Percentiles rank a stretch among this genome's conserved stretches.
These are phyloP conservation scores for Delia radicum DNA, from an alignment of 1,140 invertebrate genomes.

Conservation along the genomic window DNA sequence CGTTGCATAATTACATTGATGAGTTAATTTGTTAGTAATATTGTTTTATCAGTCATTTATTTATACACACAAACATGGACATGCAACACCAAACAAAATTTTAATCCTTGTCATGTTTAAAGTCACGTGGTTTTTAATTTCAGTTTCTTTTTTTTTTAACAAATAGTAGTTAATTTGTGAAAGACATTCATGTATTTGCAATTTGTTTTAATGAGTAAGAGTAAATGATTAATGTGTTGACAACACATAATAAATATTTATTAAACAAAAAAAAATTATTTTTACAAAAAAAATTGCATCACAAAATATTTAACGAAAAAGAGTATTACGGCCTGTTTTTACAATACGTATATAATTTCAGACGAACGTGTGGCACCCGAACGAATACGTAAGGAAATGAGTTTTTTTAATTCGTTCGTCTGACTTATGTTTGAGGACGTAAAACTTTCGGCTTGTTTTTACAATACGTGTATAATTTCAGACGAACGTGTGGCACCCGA, in stretches of 20 bases:
- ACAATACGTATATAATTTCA: no score
- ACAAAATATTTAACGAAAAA: no score
- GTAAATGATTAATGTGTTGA: neutral
- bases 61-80: neutral
- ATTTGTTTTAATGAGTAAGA: neutral
- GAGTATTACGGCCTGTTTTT: no score
- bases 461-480: no score
- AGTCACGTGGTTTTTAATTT: neutral
- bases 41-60: neutral
- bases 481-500: no score
- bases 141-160: neutral
- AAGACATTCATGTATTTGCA: neutral
- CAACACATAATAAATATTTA: neutral
- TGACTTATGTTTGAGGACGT: no score
- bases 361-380: no score
- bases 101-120: neutral
- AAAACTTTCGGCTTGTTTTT: no score
- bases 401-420: no score
- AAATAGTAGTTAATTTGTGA: neutral
- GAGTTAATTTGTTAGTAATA: slow-evolving; percentile 7
- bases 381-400: no score
- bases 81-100: neutral
- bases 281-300: no score
- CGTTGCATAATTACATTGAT: slow-evolving; percentile 12
- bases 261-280: neutral